A percentile compares a stretch with the other conserved stretches of the same genome.
phyloP scores from a whole-genome alignment of 1,140 invertebrate species.

The Rhyacophila brunnea region DNA sequence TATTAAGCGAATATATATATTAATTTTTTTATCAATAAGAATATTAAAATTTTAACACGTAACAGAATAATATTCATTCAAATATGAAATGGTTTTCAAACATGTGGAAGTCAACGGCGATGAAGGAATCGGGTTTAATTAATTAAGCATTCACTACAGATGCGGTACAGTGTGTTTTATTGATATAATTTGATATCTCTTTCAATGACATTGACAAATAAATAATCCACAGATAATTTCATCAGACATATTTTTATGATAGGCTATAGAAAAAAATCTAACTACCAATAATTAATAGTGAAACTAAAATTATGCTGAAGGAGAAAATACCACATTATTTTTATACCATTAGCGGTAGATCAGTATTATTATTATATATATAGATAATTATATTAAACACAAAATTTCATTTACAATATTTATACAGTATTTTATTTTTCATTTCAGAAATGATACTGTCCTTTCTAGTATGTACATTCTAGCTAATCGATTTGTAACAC shows the following conservation, averaged over 20 bases:
- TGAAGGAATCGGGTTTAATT: too few relatives aligned
- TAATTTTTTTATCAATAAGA: too few relatives aligned
- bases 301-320: background rate
- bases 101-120: too few relatives aligned
- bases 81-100: too few relatives aligned
- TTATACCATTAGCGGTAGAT: background rate
- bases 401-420: slow-evolving; percentile 7
- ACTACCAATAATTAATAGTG: background rate
- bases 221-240: too few relatives aligned
- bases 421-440: background rate
- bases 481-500: background rate
- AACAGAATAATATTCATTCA: too few relatives aligned
- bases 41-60: too few relatives aligned
- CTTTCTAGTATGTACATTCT: background rate
- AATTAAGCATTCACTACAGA: too few relatives aligned
- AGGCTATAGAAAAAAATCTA: background rate
- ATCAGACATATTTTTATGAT: background rate
- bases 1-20: too few relatives aligned
- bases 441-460: background rate
- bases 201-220: too few relatives aligned
- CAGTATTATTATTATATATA: background rate
- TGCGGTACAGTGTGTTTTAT: too few relatives aligned
- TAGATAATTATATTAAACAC: background rate
- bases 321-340: background rate
- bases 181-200: too few relatives aligned